Evolutionary conservation across 2,888 invertebrate genomes (phyloP), one percentile per base, ranked within the genome.

Genomic region (Lumbricus terrestris): DNA sequence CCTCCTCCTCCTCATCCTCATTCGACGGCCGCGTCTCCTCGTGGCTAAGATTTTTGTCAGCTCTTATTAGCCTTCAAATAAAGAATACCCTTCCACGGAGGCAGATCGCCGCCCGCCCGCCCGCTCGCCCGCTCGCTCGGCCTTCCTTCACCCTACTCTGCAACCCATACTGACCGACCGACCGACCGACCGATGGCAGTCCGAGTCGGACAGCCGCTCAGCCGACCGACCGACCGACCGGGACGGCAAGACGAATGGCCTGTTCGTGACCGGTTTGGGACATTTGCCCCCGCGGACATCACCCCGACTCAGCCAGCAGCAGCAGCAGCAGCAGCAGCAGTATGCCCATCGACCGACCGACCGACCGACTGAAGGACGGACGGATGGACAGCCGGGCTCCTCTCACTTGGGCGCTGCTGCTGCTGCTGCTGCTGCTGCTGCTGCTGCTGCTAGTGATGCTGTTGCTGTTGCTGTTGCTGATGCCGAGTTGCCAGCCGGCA

Each of bases 61-160:
- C 69, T 69, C 69, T 69, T 69, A 69, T 69, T 69, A 69, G 69
- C 69, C 69, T 69, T 69, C 69, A 69, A 69, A 69, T 69, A 69
- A 69, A 69, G 69, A 69, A 69, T 69, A 29, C 69, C 69, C 69
- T 69, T 69, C 29, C 69, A n/a, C 69, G 11, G 29, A 29, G 5
- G 69, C 69, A 13, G 69, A 69, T n/a, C 69, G 69, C 29, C 16
- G 29, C 29, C 16, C 69, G 69, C n/a, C 11, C 69, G 29, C n/a
- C n/a, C 69, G n/a, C 69, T n/a, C 69, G 69, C 13, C 69, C n/a
- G n/a, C 0, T n/a, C 69, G 69, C 6, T n/a, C 69, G 69, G 0
- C 69, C 29, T n/a, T n/a, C n/a, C n/a, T n/a, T n/a, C n/a, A n/a
- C n/a, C n/a, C n/a, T n/a, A n/a, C n/a, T n/a, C n/a, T n/a, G n/a